Conservation (phyloP, 2,113 vertebrate genomes). For the Choloepus hoffmanni region DNA sequence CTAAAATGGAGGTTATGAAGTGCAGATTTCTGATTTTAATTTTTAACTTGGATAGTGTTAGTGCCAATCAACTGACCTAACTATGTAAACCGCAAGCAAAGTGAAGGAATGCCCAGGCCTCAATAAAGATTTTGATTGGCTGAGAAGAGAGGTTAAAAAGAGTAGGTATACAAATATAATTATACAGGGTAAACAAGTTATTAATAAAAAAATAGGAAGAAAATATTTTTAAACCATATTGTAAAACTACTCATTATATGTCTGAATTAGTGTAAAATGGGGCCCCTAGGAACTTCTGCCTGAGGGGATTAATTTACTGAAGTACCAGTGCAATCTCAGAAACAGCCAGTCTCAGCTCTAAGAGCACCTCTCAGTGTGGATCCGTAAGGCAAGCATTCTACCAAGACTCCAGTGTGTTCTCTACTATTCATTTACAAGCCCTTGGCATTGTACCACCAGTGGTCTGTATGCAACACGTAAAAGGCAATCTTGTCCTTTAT, state of each 20-base stretch:
- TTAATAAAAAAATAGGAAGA: slow-evolving; percentile 4
- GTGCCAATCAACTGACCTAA: not conserved
- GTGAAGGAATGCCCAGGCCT: not conserved
- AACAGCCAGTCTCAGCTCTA: not conserved
- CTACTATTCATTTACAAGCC: not conserved
- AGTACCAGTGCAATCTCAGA: not conserved
- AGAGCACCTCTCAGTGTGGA: not conserved
- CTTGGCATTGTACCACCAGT: not conserved
- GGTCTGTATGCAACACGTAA: not conserved
- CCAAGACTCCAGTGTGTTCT: not conserved
- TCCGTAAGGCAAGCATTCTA: not conserved
- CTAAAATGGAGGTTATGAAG: not conserved
- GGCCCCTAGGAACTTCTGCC: not conserved
- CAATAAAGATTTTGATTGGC: slow-evolving; percentile 37
- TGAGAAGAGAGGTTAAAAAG: not conserved
- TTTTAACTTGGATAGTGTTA: not conserved
- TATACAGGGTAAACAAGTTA: not conserved
- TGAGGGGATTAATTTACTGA: slow-evolving; percentile 46
- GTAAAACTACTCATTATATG: not conserved
- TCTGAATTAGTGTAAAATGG: slow-evolving; percentile 10
- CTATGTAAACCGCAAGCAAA: not conserved
- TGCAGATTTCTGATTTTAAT: slow-evolving; percentile 16
- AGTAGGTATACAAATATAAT: not conserved
- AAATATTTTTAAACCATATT: not conserved
- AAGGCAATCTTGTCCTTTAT: not conserved